These are phyloP conservation scores for Neuroscelio doddi DNA, from an alignment of 2,888 invertebrate species.

Conservation along the genomic window DNA sequence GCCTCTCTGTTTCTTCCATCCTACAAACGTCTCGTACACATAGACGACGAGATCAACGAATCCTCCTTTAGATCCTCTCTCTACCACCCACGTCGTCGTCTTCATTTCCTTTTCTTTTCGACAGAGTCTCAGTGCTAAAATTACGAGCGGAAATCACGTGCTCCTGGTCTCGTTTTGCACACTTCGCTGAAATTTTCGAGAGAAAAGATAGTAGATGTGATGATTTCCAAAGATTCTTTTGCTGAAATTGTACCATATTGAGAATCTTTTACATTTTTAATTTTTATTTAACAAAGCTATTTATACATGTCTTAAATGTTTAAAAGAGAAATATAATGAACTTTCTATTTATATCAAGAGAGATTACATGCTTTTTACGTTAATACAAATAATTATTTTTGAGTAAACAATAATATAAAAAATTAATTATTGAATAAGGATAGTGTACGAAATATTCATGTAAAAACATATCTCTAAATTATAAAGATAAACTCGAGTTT, in stretches of 20 bases:
- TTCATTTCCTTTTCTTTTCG: constrained; percentile 22
- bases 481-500: too few relatives aligned
- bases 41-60: constrained; percentile 8
- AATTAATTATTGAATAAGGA: too few relatives aligned
- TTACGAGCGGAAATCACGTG: constrained; percentile 54
- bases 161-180: constrained; percentile 38
- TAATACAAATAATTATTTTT: too few relatives aligned
- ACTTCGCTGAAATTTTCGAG: constrained; percentile 34
- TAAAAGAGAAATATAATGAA: too few relatives aligned
- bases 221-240: constrained; percentile 46
- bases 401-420: too few relatives aligned
- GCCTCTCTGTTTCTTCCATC: constrained; percentile 10
- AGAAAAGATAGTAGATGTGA: constrained; percentile 24
- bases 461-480: too few relatives aligned
- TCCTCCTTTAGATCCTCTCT: constrained; percentile 13
- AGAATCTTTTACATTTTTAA: too few relatives aligned
- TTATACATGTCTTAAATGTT: too few relatives aligned
- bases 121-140: constrained; percentile 48
- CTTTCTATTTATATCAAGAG: too few relatives aligned
- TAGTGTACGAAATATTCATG: too few relatives aligned
- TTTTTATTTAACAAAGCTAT: too few relatives aligned
- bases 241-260: constrained; percentile 28
- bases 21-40: constrained; percentile 12
- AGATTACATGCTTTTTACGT: too few relatives aligned
- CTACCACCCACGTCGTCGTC: neutral